Evolutionary conservation across 2,888 invertebrate species (phyloP), one percentile per base, ranked within the genome.

Genomic region (Venustoraphidia nigricollis): DNA sequence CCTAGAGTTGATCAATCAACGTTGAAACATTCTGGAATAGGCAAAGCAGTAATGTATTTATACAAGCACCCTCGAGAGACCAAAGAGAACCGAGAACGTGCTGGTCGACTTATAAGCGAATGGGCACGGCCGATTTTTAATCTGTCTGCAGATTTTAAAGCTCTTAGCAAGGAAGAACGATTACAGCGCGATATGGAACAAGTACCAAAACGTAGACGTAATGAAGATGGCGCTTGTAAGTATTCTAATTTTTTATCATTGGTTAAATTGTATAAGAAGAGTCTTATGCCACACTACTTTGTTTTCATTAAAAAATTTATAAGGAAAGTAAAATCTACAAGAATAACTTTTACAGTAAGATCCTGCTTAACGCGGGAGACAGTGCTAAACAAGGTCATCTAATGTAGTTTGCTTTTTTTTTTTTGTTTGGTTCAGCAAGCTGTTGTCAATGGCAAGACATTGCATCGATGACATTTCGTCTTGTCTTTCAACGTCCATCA

Each of bases 51-150:
- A 1, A 98, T 98, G 98, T 96, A 97, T 70, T 75, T 99, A 46
- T 97, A 93, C 69, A 98, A 98, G 66, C 97, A 99, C 67, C 97
- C 98, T 0, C 89, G 86, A 66, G 98, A 98, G 73, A 89, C 90
- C 1, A 93, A 93, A 66, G 76, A 80, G 50, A 97, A 97, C 68
- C 84, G 86, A 61, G 87, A 88, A 62, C 76, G 83, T 47, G 94
- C 95, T 51, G 92, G 93, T 1, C 81, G 87, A 54, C 76, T 97
- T 53, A 96, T 97, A 55, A 93, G 90, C 53, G 94, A 95, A 68
- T 98, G 98, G 97, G 93, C 96, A 0, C 70, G 97, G 10, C 96
- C 97, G 2, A 96, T 98, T 55, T 97, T 98, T 68, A 95, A 96
- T 73, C 73, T 97, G 50, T 89, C 90, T 27, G 83, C 90, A 10